These are phyloP conservation scores for Patella depressa DNA, from an alignment of 2,888 invertebrate genomes.

Conservation along the genomic window DNA sequence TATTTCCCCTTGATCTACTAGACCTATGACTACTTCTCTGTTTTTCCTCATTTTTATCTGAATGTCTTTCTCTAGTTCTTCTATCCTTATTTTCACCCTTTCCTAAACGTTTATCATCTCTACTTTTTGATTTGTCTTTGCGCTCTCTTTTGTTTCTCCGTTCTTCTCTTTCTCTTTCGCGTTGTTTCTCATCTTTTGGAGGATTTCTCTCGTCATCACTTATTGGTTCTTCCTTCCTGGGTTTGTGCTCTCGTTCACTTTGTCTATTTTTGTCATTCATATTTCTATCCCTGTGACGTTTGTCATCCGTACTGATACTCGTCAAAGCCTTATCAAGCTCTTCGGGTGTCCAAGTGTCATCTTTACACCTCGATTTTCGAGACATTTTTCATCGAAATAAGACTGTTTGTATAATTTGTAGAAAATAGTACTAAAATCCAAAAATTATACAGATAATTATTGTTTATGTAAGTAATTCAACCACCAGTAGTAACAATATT, in stretches of 20 bases:
- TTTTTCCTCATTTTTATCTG: slow-evolving; percentile 2
- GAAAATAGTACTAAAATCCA: no score
- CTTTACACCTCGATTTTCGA: slow-evolving; percentile 54
- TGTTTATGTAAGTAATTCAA: no score
- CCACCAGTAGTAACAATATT: no score
- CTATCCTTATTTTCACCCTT: slow-evolving; percentile 20
- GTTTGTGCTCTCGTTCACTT: slow-evolving; percentile 33
- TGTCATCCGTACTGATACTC: slow-evolving; percentile 19
- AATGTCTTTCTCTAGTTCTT: slow-evolving; percentile 21
- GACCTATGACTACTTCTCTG: slow-evolving; percentile 22
- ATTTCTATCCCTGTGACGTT: slow-evolving; percentile 31
- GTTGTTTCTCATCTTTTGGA: slow-evolving; percentile 14
- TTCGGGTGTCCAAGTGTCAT: slow-evolving; percentile 67
- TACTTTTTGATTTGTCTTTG: slow-evolving; percentile 1
- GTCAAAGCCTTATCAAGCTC: slow-evolving; percentile 63
- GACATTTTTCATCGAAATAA: neutral
- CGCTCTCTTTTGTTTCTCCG: slow-evolving; percentile 38
- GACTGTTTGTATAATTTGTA: no score
- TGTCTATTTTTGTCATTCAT: slow-evolving; percentile 31
- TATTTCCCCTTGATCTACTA: slow-evolving; percentile 15
- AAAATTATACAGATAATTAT: no score
- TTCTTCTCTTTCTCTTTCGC: slow-evolving; percentile 36
- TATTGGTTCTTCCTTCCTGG: neutral
- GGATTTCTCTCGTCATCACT: slow-evolving; percentile 37
- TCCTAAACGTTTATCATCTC: slow-evolving; percentile 14